Conservation (phyloP, 2,797 vertebrate genomes). For the Xenops minutus region DNA sequence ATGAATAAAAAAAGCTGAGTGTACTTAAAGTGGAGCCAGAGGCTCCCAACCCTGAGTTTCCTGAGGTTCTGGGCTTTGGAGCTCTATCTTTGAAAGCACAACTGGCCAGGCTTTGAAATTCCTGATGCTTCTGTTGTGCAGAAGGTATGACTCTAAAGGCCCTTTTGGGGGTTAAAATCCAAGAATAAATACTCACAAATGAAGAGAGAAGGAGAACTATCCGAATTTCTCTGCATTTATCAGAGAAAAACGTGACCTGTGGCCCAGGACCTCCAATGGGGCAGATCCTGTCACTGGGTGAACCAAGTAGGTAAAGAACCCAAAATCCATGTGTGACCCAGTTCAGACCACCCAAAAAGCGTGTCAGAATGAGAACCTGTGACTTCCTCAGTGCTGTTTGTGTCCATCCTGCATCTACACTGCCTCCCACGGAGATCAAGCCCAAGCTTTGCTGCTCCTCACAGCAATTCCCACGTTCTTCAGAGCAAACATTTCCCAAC, state of each 20-base stretch:
- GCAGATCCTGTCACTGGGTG: not conserved
- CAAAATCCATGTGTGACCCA: not conserved
- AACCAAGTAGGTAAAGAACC: not conserved
- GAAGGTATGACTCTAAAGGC: not conserved
- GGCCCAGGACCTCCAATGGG: not conserved
- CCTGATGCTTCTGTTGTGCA: not conserved
- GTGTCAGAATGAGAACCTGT: not conserved
- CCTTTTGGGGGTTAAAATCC: not conserved
- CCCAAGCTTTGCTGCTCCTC: not conserved
- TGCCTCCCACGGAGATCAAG: conserved; percentile 46
- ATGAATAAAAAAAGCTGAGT: not conserved
- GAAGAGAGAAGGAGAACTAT: not conserved
- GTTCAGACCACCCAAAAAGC: conserved; percentile 25
- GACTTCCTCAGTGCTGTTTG: not conserved
- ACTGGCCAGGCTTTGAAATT: not conserved
- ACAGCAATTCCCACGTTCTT: conserved; percentile 55
- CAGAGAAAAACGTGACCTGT: not conserved
- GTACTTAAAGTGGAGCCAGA: not conserved
- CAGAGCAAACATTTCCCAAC: conserved; percentile 58
- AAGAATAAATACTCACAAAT: not conserved
- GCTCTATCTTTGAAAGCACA: not conserved
- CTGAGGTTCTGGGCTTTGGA: not conserved
- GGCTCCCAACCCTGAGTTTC: not conserved
- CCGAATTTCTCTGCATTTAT: not conserved
- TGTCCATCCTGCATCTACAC: not conserved